phyloP scores from a whole-genome alignment of 2,113 vertebrate species.

The Callocephalon fimbriatum region DNA sequence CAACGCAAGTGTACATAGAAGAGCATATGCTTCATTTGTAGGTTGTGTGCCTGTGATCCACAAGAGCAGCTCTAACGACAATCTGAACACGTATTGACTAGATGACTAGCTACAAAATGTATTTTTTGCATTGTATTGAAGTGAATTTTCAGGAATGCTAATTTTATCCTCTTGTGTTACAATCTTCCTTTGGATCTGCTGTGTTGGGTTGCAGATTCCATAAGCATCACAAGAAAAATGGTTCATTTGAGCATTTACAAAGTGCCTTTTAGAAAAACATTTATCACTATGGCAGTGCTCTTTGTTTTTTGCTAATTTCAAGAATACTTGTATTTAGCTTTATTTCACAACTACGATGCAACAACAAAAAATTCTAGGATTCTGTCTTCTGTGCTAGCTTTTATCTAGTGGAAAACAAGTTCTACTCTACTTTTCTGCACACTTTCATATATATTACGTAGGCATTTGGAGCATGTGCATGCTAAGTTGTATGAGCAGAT shows the following conservation, averaged over 20 bases:
- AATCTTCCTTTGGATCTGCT: background rate
- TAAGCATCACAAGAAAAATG: background rate
- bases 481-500: background rate
- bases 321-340: background rate
- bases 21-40: background rate
- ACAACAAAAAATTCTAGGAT: background rate
- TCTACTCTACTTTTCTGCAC: constrained; percentile 35
- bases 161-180: background rate
- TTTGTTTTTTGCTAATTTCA: background rate
- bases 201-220: background rate
- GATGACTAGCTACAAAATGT: background rate
- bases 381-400: background rate
- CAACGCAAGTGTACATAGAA: background rate
- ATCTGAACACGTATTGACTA: background rate
- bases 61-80: background rate
- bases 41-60: background rate
- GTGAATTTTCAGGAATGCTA: background rate
- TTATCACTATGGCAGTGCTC: constrained; percentile 26
- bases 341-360: constrained; percentile 6
- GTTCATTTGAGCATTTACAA: background rate
- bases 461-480: background rate
- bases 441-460: background rate
- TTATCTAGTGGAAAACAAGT: constrained; percentile 27
- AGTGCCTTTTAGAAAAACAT: constrained; percentile 39
- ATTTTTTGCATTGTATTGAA: background rate